Evolutionary conservation across 2,797 vertebrate genomes (phyloP).

Genomic region (Sebastolobus altivelis): DNA sequence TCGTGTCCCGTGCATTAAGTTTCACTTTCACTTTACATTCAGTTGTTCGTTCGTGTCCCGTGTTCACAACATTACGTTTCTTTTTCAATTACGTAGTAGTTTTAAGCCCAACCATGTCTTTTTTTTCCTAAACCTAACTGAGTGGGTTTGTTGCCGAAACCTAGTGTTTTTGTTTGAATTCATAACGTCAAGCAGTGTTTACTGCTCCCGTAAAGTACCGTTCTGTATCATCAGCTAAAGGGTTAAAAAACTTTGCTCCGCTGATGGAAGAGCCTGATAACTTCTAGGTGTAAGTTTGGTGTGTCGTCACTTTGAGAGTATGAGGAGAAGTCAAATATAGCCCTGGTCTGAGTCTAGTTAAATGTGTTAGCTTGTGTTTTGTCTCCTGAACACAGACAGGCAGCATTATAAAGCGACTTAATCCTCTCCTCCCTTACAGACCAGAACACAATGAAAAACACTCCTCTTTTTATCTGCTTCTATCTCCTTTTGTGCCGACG

Average conservation of each 20-base stretch:
- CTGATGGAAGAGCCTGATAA: background rate
- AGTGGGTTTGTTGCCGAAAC: no score
- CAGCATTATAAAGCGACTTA: slow-evolving; percentile 69
- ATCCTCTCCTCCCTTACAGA: slow-evolving; percentile 77
- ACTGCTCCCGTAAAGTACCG: no score
- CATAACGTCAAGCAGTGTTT: no score
- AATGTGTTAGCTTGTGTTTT: slow-evolving; percentile 64
- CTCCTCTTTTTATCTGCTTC: slow-evolving; percentile 83
- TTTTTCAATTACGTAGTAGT: no score
- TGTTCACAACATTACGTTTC: no score
- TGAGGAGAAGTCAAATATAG: slow-evolving; percentile 48
- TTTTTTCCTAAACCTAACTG: no score
- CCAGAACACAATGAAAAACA: slow-evolving; percentile 79
- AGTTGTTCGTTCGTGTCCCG: no score
- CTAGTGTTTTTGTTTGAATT: no score
- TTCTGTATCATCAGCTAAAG: background rate
- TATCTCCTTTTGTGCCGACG: slow-evolving; percentile 80
- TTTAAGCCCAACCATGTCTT: no score
- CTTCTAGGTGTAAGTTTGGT: slow-evolving; percentile 18
- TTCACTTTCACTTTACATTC: no score
- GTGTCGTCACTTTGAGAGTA: slow-evolving; percentile 21
- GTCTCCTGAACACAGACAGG: slow-evolving; percentile 66
- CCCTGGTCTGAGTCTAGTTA: slow-evolving; percentile 36
- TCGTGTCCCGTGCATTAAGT: no score
- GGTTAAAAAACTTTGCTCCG: background rate